Evolutionary conservation across 2,797 vertebrate genomes (phyloP).

Genomic region (Squalus acanthias): DNA sequence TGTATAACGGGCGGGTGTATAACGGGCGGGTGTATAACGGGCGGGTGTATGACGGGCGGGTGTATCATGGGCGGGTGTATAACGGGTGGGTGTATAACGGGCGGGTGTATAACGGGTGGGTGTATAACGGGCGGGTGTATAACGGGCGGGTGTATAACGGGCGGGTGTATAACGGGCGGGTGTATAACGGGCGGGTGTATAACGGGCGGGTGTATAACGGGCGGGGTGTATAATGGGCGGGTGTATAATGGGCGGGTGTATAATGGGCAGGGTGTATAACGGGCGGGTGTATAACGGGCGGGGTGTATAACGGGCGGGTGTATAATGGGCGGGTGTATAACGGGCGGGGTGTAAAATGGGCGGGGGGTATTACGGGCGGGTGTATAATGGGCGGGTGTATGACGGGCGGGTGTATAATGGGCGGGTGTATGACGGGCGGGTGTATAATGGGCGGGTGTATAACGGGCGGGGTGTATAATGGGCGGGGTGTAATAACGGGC

Average conservation of each 20-base stretch:
- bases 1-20: not conserved
- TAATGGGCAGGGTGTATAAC: not conserved
- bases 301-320: not conserved
- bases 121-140: not conserved
- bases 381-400: not conserved
- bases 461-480: no score
- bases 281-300: not conserved
- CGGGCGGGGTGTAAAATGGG: not conserved
- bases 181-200: not conserved
- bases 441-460: not conserved
- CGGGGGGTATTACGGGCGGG: not conserved
- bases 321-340: not conserved
- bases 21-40: not conserved
- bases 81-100: not conserved
- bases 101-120: not conserved
- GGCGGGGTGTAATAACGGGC: not conserved
- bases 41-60: not conserved
- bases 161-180: not conserved
- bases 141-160: not conserved
- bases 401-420: not conserved
- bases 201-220: not conserved
- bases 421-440: not conserved
- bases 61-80: not conserved
- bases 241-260: no score
- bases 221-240: not conserved